Evolutionary conservation across 2,113 vertebrate genomes (phyloP), one percentile per base, ranked within the genome.

Genomic region (Falco punctatus): DNA sequence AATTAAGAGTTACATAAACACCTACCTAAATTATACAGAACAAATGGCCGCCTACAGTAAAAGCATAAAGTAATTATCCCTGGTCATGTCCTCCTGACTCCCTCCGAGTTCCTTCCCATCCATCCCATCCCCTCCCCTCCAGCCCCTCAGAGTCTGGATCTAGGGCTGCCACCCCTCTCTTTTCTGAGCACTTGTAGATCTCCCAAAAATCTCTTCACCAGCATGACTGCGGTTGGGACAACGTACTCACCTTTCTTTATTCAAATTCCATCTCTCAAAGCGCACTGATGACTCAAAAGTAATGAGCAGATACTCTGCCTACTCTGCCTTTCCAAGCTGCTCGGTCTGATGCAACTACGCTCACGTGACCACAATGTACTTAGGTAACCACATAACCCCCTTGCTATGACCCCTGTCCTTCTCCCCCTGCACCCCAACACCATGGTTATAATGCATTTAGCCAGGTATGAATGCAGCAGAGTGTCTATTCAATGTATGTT

Each of bases 1-100:
- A 94, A 96, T 94, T 94, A 96, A 70, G 70, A 82, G 62, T 96
- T 94, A 93, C 83, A 91, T 90, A 81, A 94, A 93, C 83, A 96
- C 55, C 81, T 35, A 84, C 65, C 88, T 74, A 86, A 93, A 82
- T 95, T 93, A 92, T 33, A 85, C 49, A 51, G 69, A 85, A 91
- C 62, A 80, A 92, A 94, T 7, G 16, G 74, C 8, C 7, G 22
- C 72, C 89, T 88, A 84, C 61, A 79, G 59, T 86, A 70, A 65
- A 86, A 89, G 90, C 30, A 95, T 83, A 67, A 48, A 86, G 61
- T 26, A 65, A 82, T 74, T 48, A 73, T 32, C 59, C 48, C 51
- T 54, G 66, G 72, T 70, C 44, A 2, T 71, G 74, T 74, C 70
- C 79, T 66, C 62, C 55, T 38, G 58, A 30, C 35, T 72, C 74